Evolutionary conservation across 2,888 invertebrate genomes (phyloP).

Genomic region (Thecophora atra): DNA sequence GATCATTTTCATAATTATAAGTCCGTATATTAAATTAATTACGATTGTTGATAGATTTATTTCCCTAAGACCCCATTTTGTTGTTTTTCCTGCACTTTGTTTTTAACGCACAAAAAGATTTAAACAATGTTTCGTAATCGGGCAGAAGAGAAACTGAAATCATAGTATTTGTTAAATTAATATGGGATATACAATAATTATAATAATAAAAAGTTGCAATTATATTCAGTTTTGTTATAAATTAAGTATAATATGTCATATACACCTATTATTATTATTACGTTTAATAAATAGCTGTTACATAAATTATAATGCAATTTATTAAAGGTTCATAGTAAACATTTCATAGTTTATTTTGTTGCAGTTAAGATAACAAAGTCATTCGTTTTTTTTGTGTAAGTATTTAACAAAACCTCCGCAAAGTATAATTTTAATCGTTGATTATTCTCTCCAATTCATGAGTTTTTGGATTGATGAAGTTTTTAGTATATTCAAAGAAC

Average conservation of each 20-base stretch:
- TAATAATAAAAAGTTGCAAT: slow-evolving; percentile 6
- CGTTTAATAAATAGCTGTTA: slow-evolving; percentile 13
- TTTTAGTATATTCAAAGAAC: too few species aligned
- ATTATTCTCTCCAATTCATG: neutral
- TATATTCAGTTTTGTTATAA: too few species aligned
- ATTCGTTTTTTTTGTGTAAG: too few species aligned
- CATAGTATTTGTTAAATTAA: neutral
- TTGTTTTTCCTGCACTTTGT: slow-evolving; percentile 35
- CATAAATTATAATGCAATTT: slow-evolving; percentile 23
- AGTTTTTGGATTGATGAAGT: too few species aligned
- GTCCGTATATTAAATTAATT: too few species aligned
- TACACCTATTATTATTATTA: neutral
- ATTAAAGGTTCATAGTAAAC: neutral
- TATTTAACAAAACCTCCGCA: too few species aligned
- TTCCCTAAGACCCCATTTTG: neutral
- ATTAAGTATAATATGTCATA: neutral
- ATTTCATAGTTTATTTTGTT: neutral
- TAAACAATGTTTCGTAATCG: neutral
- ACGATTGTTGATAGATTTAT: too few species aligned
- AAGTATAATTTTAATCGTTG: neutral
- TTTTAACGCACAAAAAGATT: slow-evolving; percentile 33
- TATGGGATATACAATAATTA: neutral
- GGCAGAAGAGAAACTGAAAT: neutral
- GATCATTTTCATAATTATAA: too few species aligned
- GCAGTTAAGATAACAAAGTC: too few species aligned